Evolutionary conservation across 2,113 vertebrate species (phyloP).

Genomic region (Misgurnus mizolepis): DNA sequence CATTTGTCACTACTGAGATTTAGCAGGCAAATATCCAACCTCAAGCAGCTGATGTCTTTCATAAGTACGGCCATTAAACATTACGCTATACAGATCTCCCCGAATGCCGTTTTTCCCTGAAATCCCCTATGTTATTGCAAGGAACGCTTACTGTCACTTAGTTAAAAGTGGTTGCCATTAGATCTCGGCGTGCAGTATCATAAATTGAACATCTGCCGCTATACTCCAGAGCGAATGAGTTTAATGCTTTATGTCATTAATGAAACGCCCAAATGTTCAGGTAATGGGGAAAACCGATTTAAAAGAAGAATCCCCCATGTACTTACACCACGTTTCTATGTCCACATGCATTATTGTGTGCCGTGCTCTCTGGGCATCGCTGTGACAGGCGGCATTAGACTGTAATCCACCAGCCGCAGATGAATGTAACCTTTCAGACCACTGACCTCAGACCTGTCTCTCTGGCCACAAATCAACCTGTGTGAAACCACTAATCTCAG

Average conservation of each 20-base stretch:
- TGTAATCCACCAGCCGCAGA: slow-evolving; percentile 43
- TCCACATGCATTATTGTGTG: slow-evolving; percentile 31
- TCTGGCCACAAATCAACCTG: slow-evolving; percentile 26
- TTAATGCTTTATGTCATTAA: background rate
- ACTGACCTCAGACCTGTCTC: slow-evolving; percentile 18
- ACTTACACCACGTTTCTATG: background rate
- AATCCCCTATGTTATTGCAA: background rate
- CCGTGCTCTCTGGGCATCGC: slow-evolving; percentile 1
- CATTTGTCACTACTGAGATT: background rate
- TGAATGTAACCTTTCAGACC: slow-evolving; percentile 32
- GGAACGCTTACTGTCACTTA: background rate
- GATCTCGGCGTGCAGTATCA: background rate
- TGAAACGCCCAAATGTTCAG: background rate
- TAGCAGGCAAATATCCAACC: background rate
- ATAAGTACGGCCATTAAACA: background rate
- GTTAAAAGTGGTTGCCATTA: background rate
- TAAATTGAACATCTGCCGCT: slow-evolving; percentile 3
- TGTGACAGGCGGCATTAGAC: slow-evolving; percentile 43
- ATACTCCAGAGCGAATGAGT: no score
- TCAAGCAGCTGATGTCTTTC: background rate
- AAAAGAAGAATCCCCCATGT: background rate
- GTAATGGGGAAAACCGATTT: background rate
- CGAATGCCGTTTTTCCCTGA: background rate
- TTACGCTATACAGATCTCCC: background rate
- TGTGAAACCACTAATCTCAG: slow-evolving; percentile 26